Percentiles rank a stretch among this genome's conserved stretches.
Conservation (phyloP, 2,888 invertebrate genomes). For the Slavum lentiscoides region DNA sequence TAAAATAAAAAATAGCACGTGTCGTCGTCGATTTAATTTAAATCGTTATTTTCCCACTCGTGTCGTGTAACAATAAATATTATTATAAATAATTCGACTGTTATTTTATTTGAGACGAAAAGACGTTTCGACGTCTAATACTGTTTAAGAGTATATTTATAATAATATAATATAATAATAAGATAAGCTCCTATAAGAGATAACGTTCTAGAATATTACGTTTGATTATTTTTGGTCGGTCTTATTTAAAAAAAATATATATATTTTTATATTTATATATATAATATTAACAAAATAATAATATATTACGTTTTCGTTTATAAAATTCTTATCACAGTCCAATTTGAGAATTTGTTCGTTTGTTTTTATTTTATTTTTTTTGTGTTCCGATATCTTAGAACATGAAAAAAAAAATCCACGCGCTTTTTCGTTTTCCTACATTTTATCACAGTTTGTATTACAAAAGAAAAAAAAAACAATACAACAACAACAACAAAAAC, state of each 20-base stretch:
- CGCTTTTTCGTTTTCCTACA: background rate
- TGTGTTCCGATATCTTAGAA: background rate
- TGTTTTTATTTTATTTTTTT: background rate
- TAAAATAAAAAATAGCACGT: background rate
- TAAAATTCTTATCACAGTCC: conserved; percentile 50
- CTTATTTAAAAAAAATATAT: too few relatives aligned
- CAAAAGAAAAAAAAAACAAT: background rate
- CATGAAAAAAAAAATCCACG: too few relatives aligned
- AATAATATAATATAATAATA: too few relatives aligned
- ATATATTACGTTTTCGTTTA: conserved; percentile 8
- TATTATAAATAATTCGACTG: background rate
- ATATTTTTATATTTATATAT: background rate
- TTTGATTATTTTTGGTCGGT: conserved; percentile 34
- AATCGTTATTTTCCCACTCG: background rate
- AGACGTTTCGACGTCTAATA: background rate
- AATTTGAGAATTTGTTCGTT: conserved; percentile 29
- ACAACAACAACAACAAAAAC: too few relatives aligned
- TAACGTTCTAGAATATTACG: background rate
- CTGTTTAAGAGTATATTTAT: too few relatives aligned
- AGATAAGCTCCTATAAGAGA: background rate
- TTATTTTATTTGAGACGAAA: background rate
- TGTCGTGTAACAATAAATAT: background rate
- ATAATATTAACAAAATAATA: background rate
- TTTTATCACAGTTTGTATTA: conserved; percentile 28
- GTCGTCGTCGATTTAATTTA: conserved; percentile 28